Conservation (phyloP, 2,888 invertebrate genomes). For the Amblyjoppa proteus region DNA sequence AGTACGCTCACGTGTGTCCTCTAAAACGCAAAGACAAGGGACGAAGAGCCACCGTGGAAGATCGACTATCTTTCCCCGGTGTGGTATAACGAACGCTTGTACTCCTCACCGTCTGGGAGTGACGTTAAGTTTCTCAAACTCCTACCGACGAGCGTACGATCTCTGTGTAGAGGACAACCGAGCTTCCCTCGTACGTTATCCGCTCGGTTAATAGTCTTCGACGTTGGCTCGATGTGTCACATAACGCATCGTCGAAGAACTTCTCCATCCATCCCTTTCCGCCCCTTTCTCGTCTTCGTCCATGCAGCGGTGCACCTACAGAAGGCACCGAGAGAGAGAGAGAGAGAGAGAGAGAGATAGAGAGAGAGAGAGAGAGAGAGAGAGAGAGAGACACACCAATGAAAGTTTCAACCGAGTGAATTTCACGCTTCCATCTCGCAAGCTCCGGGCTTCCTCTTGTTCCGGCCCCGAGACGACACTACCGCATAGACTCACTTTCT, state of each 20-base stretch:
- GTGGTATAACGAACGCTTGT: conserved; percentile 20
- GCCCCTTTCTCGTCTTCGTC: background rate
- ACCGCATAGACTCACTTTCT: conserved; percentile 50
- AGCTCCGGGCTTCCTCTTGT: conserved; percentile 48
- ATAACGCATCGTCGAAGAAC: conserved; percentile 50
- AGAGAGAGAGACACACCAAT: conserved; percentile 3
- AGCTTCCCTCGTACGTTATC: conserved; percentile 1
- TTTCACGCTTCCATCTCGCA: conserved; percentile 54
- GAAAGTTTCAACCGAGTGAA: conserved; percentile 55
- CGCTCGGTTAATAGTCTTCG: conserved; percentile 48
- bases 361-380: no score
- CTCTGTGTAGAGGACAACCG: background rate
- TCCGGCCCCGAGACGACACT: conserved; percentile 20
- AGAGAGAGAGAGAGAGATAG: no score
- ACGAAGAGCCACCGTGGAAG: conserved; percentile 27
- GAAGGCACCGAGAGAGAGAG: background rate
- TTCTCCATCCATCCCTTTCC: background rate
- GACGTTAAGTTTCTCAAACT: conserved; percentile 44
- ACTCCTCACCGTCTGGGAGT: conserved; percentile 15
- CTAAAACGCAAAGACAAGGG: conserved; percentile 44
- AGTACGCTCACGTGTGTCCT: conserved; percentile 37
- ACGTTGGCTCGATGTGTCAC: conserved; percentile 19
- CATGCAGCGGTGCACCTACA: background rate
- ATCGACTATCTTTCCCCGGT: conserved; percentile 31
- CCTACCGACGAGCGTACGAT: conserved; percentile 1